These are phyloP conservation scores for Erebia epiphron DNA, from an alignment of 2,888 invertebrate genomes.

Conservation along the genomic window DNA sequence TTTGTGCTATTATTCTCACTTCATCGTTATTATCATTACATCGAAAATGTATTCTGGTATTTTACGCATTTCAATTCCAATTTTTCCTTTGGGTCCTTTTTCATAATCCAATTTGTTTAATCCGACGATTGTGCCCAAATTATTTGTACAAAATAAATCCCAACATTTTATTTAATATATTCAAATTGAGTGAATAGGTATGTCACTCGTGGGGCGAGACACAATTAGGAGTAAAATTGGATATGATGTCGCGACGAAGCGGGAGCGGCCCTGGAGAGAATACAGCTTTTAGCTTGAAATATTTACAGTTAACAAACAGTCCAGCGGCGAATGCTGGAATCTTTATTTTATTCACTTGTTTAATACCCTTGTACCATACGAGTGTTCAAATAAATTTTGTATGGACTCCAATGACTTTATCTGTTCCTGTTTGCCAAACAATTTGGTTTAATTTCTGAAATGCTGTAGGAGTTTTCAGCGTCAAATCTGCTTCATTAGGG, in stretches of 20 bases:
- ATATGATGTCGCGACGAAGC: constrained; percentile 58
- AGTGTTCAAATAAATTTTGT: constrained; percentile 16
- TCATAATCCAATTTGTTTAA: constrained; percentile 36
- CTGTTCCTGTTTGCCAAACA: not conserved
- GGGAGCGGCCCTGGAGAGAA: constrained; percentile 37
- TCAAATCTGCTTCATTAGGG: not conserved
- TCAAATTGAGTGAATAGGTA: constrained; percentile 46
- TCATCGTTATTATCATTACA: constrained; percentile 1
- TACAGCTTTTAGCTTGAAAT: constrained; percentile 35
- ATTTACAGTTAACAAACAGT: constrained; percentile 31
- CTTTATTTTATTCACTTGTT: constrained; percentile 30
- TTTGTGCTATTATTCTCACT: not conserved
- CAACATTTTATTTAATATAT: constrained; percentile 45
- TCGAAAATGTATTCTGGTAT: not conserved
- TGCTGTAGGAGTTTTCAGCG: not conserved
- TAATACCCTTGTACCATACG: constrained; percentile 19
- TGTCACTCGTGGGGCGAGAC: constrained; percentile 49
- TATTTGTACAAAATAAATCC: constrained; percentile 52
- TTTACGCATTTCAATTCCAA: constrained; percentile 4
- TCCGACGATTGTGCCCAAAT: constrained; percentile 43
- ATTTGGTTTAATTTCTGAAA: not conserved
- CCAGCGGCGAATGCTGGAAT: constrained; percentile 27
- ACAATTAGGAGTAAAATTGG: constrained; percentile 69
- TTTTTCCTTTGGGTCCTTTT: not conserved
- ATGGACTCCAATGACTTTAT: not conserved